Percentiles rank a stretch among this genome's conserved stretches.
Conservation (phyloP, 2,797 vertebrate genomes). For the Myotis findleyi region DNA sequence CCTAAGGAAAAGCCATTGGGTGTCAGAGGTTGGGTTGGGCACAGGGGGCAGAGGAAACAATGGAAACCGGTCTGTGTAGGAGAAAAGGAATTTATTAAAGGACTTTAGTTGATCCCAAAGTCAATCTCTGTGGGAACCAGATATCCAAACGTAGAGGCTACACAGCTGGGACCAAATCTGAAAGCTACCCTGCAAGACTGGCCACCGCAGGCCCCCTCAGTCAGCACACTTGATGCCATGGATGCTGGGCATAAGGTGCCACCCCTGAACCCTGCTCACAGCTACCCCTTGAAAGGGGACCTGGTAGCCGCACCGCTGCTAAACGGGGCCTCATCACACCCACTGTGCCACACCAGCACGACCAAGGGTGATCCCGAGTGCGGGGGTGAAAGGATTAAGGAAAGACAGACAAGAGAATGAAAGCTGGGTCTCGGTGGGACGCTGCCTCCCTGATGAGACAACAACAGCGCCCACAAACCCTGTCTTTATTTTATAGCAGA, state of each 20-base stretch:
- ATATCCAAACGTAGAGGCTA: not conserved
- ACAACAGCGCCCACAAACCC: too few species aligned
- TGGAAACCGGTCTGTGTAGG: not conserved
- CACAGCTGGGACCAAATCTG: not conserved
- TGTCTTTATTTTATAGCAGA: too few species aligned
- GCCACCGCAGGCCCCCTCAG: not conserved
- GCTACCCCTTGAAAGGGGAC: not conserved
- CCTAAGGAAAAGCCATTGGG: not conserved
- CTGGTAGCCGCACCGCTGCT: not conserved
- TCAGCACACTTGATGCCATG: too few species aligned
- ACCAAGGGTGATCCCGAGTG: too few species aligned
- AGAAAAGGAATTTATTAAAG: not conserved
- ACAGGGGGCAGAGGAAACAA: not conserved
- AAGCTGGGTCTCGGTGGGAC: too few species aligned
- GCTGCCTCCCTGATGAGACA: too few species aligned
- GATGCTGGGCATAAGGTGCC: fast-evolving
- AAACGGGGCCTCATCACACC: fast-evolving
- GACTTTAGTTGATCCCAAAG: not conserved
- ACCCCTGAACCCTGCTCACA: too few species aligned
- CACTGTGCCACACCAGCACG: not conserved
- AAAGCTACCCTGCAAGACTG: not conserved
- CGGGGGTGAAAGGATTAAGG: too few species aligned
- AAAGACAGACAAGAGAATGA: too few species aligned
- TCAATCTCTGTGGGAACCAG: not conserved
- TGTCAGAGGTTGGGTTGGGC: not conserved